Percentiles rank a stretch among this genome's conserved stretches.
phyloP scores from a whole-genome alignment of 2,113 vertebrate genomes.

The Pyrgilauda ruficollis region DNA sequence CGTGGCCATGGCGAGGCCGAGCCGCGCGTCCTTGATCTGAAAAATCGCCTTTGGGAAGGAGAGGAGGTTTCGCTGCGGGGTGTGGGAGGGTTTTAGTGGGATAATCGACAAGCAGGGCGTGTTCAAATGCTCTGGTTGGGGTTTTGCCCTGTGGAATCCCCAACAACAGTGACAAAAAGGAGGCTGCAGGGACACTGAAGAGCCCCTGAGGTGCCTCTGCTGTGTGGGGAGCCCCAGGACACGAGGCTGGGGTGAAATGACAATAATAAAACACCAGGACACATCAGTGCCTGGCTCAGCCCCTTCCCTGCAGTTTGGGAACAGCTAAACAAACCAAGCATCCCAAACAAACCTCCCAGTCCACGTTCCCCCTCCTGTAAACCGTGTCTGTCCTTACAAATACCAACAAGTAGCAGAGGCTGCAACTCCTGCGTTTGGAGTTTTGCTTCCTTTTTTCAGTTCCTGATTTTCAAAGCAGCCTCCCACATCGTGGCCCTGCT shows the following conservation, averaged over 20 bases:
- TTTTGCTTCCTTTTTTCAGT: background rate
- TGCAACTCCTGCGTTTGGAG: background rate
- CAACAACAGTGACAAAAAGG: background rate
- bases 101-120: no score
- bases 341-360: background rate
- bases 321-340: background rate
- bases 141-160: background rate
- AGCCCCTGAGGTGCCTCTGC: background rate
- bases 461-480: background rate
- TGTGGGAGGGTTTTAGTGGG: fast-evolving
- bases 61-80: background rate
- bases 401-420: fast-evolving
- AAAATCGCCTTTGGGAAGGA: background rate
- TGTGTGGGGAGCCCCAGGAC: background rate
- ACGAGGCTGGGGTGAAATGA: background rate
- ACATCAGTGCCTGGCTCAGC: background rate
- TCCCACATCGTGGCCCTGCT: background rate
- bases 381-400: background rate
- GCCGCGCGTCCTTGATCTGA: fast-evolving
- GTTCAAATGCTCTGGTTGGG: background rate
- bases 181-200: background rate
- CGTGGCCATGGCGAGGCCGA: conserved; percentile 77
- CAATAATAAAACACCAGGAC: background rate
- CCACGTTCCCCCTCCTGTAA: background rate
- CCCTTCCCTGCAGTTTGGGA: background rate